Evolutionary conservation across 1,140 invertebrate genomes (phyloP).

Genomic region (Euura saliciscinereae): DNA sequence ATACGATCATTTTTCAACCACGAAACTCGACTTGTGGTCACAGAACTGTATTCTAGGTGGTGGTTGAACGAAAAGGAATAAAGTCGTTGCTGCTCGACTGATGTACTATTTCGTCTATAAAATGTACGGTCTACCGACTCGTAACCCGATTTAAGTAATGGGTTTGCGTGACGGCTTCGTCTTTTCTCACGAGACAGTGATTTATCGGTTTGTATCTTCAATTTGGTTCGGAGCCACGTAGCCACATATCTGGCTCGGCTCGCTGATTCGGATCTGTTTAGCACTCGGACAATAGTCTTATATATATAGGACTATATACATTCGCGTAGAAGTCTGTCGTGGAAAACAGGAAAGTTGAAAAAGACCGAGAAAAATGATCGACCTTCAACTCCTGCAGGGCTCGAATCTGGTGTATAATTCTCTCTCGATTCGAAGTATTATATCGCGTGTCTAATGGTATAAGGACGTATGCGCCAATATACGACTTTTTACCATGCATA

Average conservation of each 20-base stretch:
- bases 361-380: background rate
- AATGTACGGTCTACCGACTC: background rate
- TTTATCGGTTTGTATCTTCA: background rate
- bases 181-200: conserved; percentile 2
- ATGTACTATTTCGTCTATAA: background rate
- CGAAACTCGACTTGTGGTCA: background rate
- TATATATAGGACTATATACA: too few relatives aligned
- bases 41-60: too few relatives aligned
- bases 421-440: too few relatives aligned
- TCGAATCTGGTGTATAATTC: background rate
- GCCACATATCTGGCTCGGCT: background rate
- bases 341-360: background rate
- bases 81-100: background rate
- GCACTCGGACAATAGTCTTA: background rate
- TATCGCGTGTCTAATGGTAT: too few relatives aligned
- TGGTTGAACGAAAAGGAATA: background rate
- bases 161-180: background rate
- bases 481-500: too few relatives aligned
- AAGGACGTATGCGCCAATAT: too few relatives aligned
- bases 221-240: background rate
- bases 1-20: background rate
- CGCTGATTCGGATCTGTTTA: background rate
- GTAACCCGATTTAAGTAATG: background rate
- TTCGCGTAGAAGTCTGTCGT: background rate
- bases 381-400: background rate